Evolutionary conservation across 1,140 invertebrate species (phyloP).

Genomic region (Notospermus geniculatus): DNA sequence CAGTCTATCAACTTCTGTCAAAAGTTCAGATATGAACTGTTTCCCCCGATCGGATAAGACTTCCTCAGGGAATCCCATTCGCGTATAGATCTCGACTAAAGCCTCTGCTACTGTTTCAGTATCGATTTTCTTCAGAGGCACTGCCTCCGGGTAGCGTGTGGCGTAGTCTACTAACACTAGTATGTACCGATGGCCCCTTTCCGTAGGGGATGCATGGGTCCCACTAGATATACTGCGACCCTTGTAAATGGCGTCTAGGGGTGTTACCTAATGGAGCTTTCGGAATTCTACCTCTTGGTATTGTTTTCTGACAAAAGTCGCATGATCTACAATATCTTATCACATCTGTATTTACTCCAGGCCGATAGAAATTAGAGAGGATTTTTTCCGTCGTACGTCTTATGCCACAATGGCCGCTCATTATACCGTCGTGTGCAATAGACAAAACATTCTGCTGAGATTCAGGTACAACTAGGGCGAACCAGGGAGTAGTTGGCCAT

Average conservation of each 20-base stretch:
- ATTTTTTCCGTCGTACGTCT: conserved; percentile 16
- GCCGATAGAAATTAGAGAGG: conserved; percentile 25
- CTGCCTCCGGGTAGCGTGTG: conserved; percentile 29
- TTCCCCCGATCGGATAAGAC: conserved; percentile 55
- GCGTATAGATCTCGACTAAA: conserved; percentile 47
- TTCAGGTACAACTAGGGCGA: not conserved
- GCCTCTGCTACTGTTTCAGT: conserved; percentile 28
- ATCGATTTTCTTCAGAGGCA: conserved; percentile 22
- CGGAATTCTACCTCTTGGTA: conserved; percentile 19
- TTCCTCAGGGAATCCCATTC: conserved; percentile 50
- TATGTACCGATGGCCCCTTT: conserved; percentile 24
- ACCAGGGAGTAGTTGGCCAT: no score
- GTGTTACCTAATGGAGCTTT: conserved; percentile 26
- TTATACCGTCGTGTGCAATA: conserved; percentile 21
- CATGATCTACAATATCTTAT: conserved; percentile 25
- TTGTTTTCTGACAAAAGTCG: conserved; percentile 25
- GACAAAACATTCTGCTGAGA: conserved; percentile 12
- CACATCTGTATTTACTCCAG: conserved; percentile 19
- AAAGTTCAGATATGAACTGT: conserved; percentile 48
- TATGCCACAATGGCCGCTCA: conserved; percentile 22
- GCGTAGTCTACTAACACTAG: conserved; percentile 28
- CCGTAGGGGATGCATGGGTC: conserved; percentile 23
- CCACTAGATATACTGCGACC: conserved; percentile 28
- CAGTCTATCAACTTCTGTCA: conserved; percentile 24
- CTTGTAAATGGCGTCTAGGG: conserved; percentile 25